Evolutionary conservation across 37 sponge, comb jelly and placozoan genomes (phyloP), one percentile per base, ranked within the genome.

Genomic region (Oopsacas minuta): DNA sequence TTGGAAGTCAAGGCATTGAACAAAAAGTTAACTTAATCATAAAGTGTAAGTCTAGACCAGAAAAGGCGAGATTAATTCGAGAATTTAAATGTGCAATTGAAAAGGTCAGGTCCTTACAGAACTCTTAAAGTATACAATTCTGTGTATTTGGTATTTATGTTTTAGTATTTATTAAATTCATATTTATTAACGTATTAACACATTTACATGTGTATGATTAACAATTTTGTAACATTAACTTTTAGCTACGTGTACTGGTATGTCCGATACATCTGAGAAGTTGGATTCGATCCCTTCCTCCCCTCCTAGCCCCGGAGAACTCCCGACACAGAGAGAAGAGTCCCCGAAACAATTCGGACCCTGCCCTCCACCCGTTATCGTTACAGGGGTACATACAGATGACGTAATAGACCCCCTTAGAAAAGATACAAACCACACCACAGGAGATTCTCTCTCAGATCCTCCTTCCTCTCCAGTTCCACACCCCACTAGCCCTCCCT

Each of bases 11-110:
- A 12, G 75, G 75, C 32, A 61, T 61, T 3, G 75, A 61, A n/a
- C 75, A 61, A 20, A 61, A 61, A n/a, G 75, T 61, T n/a, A 61
- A 61, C 30, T n/a, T 61, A 12, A 61, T 61, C 22, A 61, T 61
- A 7, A 61, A 61, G 30, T 61, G 75, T n/a, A 61, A 61, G 30
- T 10, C 75, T 61, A 3, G 75, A 61, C 75, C 75, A 20, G 75
- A 61, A 61, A 61, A 61, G 28, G 75, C 75, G 3, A 61, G 28
- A n/a, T 34, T 61, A 20, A 61, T 61, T 34, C 75, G 75, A n/a
- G 75, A 61, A 34, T 61, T 61, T 61, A 61, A 61, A n/a, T 20
- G 17, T 12, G 7, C 75, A n/a, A 61, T 61, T 25, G 75, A 61
- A n/a, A 10, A 61, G 5, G 75, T 61, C 17, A 61, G 28, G 28